Evolutionary conservation across 2,113 vertebrate genomes (phyloP), one percentile per base, ranked within the genome.

Genomic region (Amia ocellicauda): DNA sequence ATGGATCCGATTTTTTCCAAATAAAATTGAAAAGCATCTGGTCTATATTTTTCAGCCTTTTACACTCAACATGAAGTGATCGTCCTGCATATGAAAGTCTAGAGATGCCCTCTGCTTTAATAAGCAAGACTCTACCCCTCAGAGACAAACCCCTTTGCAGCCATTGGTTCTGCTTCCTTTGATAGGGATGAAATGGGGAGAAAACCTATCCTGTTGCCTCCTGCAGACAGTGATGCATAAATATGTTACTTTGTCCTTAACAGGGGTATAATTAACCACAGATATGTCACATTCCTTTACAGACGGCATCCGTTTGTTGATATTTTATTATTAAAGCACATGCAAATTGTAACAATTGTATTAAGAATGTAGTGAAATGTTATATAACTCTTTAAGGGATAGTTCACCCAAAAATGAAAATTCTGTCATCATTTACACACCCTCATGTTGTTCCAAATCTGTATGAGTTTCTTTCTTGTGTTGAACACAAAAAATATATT

Each of bases 51-150:
- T 23, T 9, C 3, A 13, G 9, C 3, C 14, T 4, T 10, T 52
- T 52, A 4, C 14, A 8, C 13, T 63, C 29, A 36, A 63, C 10
- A 20, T 63, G 19, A 3, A 63, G 22, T 22, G 62, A 61, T 10
- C 8, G 43, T 7, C 13, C 59, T 17, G 26, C 41, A 61, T 49
- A 61, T 16, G 47, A 19, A 3, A 50, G n/a, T 17, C 60, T 28
- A 31, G 60, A 62, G 17, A 62, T 62, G 3, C 60, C 60, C 19
- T 62, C 60, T 2, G 28, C 49, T 22, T 66, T 55, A 17, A 45
- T 40, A 17, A 51, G 28, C 22, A 59, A 5, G 4, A 59, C 56
- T 40, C 45, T 59, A 8, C 64, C 57, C 16, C 10, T 66, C 17
- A 51, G 40, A 20, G 40, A 54, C 4, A 67, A 45, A 24, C 60